Base-by-base conservation (phyloP, 2,113 vertebrate genomes). In the Haemorhous mexicanus region DNA sequence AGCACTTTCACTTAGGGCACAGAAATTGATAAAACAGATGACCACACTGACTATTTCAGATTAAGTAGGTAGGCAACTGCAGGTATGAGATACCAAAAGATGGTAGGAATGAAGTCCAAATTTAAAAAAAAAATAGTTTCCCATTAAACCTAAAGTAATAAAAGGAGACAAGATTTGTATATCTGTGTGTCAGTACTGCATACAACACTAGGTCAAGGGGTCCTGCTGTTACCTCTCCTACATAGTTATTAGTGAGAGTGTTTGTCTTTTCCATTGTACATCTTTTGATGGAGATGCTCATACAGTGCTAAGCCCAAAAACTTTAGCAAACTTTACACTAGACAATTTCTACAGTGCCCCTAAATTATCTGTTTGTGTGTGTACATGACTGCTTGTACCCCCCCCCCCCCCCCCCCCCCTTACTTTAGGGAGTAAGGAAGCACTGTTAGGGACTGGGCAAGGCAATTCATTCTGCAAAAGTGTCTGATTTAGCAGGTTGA, bases 361-460 rank as follows among this genome's bases (percentile, higher is more conserved):
- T 62, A 37, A 85, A 37, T 77, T 19, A 26, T 39, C 46, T 37
- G 33, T 2, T 43, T 70, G 2, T 27, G 3, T 53, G 3, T 58
- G 21, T 43, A 62, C 7, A 13, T 6, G 66, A 27, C 9, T 13
- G 14, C 9, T 92, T 49, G n/a, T 41, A 35, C 0, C 1, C 4
- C n/a, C n/a, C 0, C 1, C 4, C 0, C 1, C 4, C 0, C 1
- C 4, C 0, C 1, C 4, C 0, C 1, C 4, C 7, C 4, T 12
- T 20, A 9, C 9, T 63, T 46, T 46, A 47, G 14, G 7, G 28
- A 43, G 8, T 21, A 15, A 2, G n/a, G 19, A 39, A 53, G 7
- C 26, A 32, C 19, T 44, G 17, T n/a, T n/a, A 49, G 13, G 23
- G 87, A 28, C 4, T 5, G 20, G 20, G 4, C 26, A 72, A 83